Evolutionary conservation across 2,113 vertebrate species (phyloP), one percentile per base, ranked within the genome.

Genomic region (Phylloscopus whistleri): DNA sequence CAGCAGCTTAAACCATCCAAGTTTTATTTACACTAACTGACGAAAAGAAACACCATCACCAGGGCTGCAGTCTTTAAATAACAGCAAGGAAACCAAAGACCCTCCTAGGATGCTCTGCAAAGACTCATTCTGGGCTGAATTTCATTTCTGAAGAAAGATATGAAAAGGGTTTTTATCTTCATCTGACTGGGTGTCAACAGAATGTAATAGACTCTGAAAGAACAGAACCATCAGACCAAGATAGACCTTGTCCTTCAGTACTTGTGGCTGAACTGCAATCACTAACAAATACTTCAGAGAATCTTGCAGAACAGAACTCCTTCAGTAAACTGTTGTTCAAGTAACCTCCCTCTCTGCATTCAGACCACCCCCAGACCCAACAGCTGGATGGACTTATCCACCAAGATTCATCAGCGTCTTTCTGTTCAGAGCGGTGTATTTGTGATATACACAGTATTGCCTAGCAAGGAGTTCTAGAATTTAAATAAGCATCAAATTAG

Each of bases 391-490:
- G 33, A 46, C 52, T 66, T n/a, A 43, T 0, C 27, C 41, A 76
- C 20, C 26, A 69, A 58, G 24, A 56, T 5, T 26, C 31, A 76
- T 4, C 63, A 83, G 41, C 28, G 41, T 56, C 79, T 51, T 75
- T 35, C 43, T 17, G 27, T 62, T 66, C 17, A 49, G 39, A 91
- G 28, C 12, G 35, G 6, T 18, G 16, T 17, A 60, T 48, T 56
- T 69, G 24, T 6, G 10, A 15, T 16, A 30, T 8, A 49, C 8
- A 10, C 1, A 49, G 4, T 7, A 55, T 0, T 35, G 11, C 6
- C 17, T 21, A 52, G 51, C 20, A 86, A 53, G 9, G 3, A 44
- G 8, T 37, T 76, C 56, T 56, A 72, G 6, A 93, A 79, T 68
- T 82, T 49, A 64, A 64, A 44, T 31, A 63, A 23, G 33, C 44